Base-by-base conservation (phyloP, 2,888 invertebrate genomes). In the Augiades crinisus region DNA sequence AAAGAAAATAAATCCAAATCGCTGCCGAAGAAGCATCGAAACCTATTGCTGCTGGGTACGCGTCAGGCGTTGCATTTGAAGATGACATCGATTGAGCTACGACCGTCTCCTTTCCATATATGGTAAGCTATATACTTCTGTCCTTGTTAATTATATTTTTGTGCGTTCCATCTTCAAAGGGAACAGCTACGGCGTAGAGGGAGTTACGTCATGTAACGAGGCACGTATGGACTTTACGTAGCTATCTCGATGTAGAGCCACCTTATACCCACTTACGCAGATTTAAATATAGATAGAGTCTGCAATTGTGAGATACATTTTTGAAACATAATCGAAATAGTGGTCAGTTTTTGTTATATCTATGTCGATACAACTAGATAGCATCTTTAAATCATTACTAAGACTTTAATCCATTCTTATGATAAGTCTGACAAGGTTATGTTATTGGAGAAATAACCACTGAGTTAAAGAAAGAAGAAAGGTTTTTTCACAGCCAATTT, bases 51-150 rank as follows among this genome's bases (percentile, higher is more conserved):
- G 60, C 65, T 61, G 69, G 79, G 72, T 90, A 89, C 84, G 68
- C 74, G 63, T 74, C 79, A 77, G 68, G 64, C 70, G 74, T 70
- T 72, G 71, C 76, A 72, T 76, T 87, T 67, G 72, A 82, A 83
- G 89, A 81, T 81, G 86, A 80, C 78, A 71, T 66, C 68, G 72
- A 81, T 74, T 68, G 70, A 75, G 62, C 67, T 78, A 74, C 70
- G 68, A 76, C 81, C 78, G 69, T 89, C 89, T 83, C 80, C 71
- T 79, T 90, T 80, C 72, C 70, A 69, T 82, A 70, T 75, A 82
- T 64, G 74, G 81, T 72, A 75, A 78, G 72, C 71, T 77, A 68
- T 68, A 76, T 84, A 70, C 68, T 47, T 66, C 82, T 75, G 64
- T 85, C 84, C 70, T 73, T 75, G 62, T 79, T 72, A 72, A 75